phyloP scores from a whole-genome alignment of 2,797 vertebrate genomes.

The Aldrovandia affinis region DNA sequence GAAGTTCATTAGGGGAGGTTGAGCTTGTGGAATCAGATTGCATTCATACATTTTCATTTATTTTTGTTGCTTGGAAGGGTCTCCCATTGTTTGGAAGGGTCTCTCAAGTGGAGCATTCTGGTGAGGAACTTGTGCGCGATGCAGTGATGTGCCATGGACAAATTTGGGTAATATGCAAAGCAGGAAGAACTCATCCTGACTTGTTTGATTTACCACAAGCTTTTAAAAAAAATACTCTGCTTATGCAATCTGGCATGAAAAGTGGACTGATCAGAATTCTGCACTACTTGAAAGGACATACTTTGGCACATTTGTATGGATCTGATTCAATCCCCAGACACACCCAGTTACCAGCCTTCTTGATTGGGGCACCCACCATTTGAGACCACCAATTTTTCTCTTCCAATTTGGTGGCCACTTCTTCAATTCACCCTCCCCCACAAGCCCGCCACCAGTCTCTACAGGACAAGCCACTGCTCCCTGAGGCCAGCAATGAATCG shows the following conservation, averaged over 20 bases:
- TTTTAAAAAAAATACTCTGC: neutral
- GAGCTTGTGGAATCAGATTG: too few relatives aligned
- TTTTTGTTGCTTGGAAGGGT: too few relatives aligned
- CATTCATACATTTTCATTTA: too few relatives aligned
- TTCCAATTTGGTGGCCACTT: too few relatives aligned
- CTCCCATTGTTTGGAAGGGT: neutral
- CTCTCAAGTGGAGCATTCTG: neutral
- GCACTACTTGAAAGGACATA: neutral
- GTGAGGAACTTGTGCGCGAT: too few relatives aligned
- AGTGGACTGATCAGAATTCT: neutral
- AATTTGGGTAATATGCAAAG: neutral
- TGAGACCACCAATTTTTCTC: too few relatives aligned
- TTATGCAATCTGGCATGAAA: neutral
- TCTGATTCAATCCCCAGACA: neutral
- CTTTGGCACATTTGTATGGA: neutral
- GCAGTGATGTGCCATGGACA: too few relatives aligned
- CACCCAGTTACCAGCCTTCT: neutral
- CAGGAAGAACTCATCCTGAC: neutral
- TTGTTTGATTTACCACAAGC: neutral
- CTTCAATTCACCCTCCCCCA: too few relatives aligned
- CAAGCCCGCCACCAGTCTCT: too few relatives aligned
- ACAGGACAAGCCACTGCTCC: too few relatives aligned
- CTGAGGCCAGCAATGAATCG: too few relatives aligned
- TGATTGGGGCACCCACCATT: neutral
- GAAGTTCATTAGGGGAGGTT: too few relatives aligned